These are phyloP conservation scores for Delphinapterus leucas DNA, from an alignment of 2,113 vertebrate species.

Conservation along the genomic window DNA sequence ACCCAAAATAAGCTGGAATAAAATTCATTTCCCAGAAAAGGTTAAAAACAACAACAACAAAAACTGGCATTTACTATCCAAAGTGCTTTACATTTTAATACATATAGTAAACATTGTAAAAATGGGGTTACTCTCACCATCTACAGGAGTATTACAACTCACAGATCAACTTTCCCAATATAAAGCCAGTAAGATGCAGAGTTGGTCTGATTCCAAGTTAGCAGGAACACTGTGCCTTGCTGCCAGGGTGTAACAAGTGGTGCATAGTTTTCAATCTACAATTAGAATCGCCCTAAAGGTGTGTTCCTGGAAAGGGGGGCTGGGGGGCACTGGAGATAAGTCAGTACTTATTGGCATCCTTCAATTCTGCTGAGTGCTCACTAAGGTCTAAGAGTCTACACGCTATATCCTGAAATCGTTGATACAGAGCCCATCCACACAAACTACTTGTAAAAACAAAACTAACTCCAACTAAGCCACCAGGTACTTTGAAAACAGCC, in stretches of 20 bases:
- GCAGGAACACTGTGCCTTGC: not conserved
- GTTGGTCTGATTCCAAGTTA: not conserved
- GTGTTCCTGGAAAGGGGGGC: not conserved
- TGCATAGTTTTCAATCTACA: not conserved
- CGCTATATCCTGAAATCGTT: not conserved
- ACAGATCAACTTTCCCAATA: not conserved
- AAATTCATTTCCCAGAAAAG: conserved; percentile 9
- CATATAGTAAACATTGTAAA: not conserved
- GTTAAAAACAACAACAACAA: not conserved
- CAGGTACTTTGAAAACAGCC: not conserved
- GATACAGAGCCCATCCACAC: not conserved
- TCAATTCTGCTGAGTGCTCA: not conserved
- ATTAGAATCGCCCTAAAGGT: not conserved
- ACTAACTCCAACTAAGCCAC: not conserved
- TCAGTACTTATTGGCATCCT: not conserved
- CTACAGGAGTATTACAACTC: not conserved
- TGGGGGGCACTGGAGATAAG: not conserved
- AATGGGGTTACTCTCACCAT: not conserved
- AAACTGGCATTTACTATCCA: not conserved
- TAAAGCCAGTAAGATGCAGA: not conserved
- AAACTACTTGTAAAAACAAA: not conserved
- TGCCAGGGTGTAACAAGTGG: not conserved
- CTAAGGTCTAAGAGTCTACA: not conserved
- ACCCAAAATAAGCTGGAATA: conserved; percentile 1
- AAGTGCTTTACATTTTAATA: not conserved